Evolutionary conservation across 2,797 vertebrate genomes (phyloP).

Genomic region (Sebastes umbrosus): DNA sequence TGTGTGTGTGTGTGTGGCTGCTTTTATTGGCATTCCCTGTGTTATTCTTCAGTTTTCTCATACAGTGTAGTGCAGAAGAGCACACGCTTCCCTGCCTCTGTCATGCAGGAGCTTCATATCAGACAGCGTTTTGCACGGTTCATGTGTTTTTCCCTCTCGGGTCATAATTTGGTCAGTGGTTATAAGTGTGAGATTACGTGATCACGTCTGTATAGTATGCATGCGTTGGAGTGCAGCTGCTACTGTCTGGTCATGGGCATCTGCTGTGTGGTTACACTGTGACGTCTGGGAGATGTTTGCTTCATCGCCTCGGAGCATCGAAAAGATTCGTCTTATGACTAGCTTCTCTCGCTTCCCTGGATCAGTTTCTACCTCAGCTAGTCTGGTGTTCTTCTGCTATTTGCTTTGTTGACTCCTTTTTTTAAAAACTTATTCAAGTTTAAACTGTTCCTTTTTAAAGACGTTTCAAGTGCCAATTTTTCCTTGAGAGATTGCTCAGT

Average conservation of each 20-base stretch:
- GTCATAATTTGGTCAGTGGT: conserved; percentile 5
- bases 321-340: conserved; percentile 70
- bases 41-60: conserved; percentile 27
- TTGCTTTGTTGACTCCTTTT: not conserved
- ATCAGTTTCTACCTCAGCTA: not conserved
- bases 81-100: not conserved
- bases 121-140: not conserved
- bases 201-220: not conserved
- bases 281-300: conserved; percentile 53
- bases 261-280: conserved; percentile 60
- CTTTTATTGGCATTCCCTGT: conserved; percentile 34
- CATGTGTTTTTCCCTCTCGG: not conserved
- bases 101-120: not conserved
- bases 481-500: not conserved
- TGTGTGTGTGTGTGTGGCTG: conserved; percentile 1
- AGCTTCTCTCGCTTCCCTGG: conserved; percentile 7
- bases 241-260: conserved; percentile 58
- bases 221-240: conserved; percentile 42
- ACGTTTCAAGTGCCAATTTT: not conserved
- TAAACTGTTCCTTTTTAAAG: no score
- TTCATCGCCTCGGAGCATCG: conserved; percentile 54
- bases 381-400: not conserved
- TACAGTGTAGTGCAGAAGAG: not conserved
- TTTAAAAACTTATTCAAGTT: no score
- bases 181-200: not conserved